phyloP scores from a whole-genome alignment of 1,140 invertebrate species.

The Drosophila grimshawi region DNA sequence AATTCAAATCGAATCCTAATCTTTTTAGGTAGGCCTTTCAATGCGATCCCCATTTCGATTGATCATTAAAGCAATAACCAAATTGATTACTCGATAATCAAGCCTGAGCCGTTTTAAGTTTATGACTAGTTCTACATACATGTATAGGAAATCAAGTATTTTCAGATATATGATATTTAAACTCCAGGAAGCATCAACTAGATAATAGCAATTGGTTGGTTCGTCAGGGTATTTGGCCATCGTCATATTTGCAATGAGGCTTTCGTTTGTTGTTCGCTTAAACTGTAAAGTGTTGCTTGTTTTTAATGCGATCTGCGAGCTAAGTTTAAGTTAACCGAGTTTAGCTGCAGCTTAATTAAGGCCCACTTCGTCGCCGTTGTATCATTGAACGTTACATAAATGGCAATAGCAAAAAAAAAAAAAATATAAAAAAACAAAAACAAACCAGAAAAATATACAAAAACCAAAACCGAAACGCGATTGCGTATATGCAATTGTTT shows the following conservation, averaged over 20 bases:
- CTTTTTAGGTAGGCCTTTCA: too few relatives aligned
- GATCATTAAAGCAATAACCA: too few relatives aligned
- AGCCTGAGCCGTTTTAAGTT: too few relatives aligned
- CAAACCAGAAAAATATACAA: conserved; percentile 15
- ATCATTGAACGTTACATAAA: conserved; percentile 61
- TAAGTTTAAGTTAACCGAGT: conserved; percentile 37
- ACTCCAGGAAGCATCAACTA: too few relatives aligned
- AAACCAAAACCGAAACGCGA: conserved; percentile 13
- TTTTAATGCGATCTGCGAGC: conserved; percentile 22
- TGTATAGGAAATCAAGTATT: too few relatives aligned
- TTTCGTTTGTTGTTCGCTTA: conserved; percentile 32
- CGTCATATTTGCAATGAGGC: conserved; percentile 12
- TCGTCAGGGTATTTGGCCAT: conserved; percentile 20
- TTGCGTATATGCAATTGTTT: conserved; percentile 18
- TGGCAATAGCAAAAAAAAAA: conserved; percentile 32
- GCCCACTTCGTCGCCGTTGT: conserved; percentile 51
- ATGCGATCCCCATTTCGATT: too few relatives aligned
- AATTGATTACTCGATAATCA: too few relatives aligned
- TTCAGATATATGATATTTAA: too few relatives aligned
- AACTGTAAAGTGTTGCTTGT: conserved; percentile 26
- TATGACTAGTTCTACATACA: too few relatives aligned
- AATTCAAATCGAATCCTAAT: too few relatives aligned
- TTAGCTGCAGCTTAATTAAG: conserved; percentile 68
- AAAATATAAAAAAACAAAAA: conserved; percentile 1
- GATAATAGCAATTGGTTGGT: too few relatives aligned